Conservation (phyloP, 2,888 invertebrate species). For the Rhagium mordax region DNA sequence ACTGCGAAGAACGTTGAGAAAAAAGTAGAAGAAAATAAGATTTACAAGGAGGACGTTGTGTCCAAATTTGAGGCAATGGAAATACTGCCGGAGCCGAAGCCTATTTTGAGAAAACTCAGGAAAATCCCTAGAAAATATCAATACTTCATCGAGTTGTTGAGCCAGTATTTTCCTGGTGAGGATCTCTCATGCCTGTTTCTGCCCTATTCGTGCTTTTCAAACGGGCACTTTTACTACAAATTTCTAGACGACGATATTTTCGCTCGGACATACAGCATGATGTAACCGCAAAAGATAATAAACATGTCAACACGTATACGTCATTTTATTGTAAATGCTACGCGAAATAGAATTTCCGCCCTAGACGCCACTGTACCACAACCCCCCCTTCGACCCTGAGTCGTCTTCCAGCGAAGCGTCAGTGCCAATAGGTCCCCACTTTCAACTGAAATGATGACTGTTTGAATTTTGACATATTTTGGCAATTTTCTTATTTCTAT, state of each 20-base stretch:
- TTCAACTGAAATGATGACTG: too few species aligned
- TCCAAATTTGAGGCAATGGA: conserved; percentile 33
- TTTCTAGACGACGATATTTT: conserved; percentile 56
- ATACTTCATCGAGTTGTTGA: conserved; percentile 59
- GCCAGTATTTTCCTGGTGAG: conserved; percentile 58
- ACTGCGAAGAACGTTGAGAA: neutral
- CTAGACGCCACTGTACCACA: too few species aligned
- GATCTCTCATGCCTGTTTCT: conserved; percentile 59
- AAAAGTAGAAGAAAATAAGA: neutral
- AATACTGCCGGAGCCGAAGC: conserved; percentile 28
- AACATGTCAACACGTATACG: neutral
- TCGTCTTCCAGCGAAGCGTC: too few species aligned
- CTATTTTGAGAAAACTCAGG: conserved; percentile 39
- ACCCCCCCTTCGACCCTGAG: too few species aligned
- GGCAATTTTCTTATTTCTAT: too few species aligned
- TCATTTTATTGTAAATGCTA: too few species aligned
- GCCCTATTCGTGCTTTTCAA: conserved; percentile 63
- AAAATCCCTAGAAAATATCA: conserved; percentile 56
- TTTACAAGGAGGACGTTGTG: neutral
- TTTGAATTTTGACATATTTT: too few species aligned
- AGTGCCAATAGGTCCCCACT: too few species aligned
- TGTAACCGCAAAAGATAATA: conserved; percentile 38
- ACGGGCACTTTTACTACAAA: conserved; percentile 65
- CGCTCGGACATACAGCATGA: conserved; percentile 56
- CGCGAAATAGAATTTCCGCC: too few species aligned